phyloP scores from a whole-genome alignment of 2,888 invertebrate species.

The Rosalia funebris region DNA sequence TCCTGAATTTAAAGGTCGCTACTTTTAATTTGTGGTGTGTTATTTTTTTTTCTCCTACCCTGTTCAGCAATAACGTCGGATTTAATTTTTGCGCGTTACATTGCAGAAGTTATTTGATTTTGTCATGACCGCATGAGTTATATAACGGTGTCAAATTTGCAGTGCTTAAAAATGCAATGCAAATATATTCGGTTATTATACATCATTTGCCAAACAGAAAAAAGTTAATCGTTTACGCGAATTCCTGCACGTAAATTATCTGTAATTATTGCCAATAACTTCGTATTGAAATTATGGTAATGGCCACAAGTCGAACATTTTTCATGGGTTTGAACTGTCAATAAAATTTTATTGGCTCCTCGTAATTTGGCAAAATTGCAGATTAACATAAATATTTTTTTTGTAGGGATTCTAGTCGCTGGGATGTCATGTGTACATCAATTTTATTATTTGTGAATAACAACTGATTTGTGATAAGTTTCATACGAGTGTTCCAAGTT shows the following conservation, averaged over 20 bases:
- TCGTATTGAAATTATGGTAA: conserved; percentile 23
- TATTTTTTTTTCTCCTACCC: conserved; percentile 19
- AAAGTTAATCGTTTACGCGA: conserved; percentile 11
- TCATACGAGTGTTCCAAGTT: no score
- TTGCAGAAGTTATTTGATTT: conserved; percentile 26
- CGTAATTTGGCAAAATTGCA: neutral
- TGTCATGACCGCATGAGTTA: conserved; percentile 23
- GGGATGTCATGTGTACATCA: no score
- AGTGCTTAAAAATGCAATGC: conserved; percentile 17
- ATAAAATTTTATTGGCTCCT: conserved; percentile 21
- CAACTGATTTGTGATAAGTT: no score
- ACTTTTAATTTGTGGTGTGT: conserved; percentile 35
- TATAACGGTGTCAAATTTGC: conserved; percentile 17
- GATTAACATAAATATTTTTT: conserved; percentile 1
- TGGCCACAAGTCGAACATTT: conserved; percentile 8
- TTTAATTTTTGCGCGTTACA: conserved; percentile 12
- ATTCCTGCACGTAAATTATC: conserved; percentile 22
- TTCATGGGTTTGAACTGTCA: conserved; percentile 6
- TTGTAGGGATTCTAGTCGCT: no score
- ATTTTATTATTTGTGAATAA: no score
- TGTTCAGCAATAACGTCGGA: conserved; percentile 15
- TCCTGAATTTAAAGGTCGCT: conserved; percentile 51
- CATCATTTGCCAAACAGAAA: conserved; percentile 6
- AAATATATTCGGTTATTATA: conserved; percentile 22
- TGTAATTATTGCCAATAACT: conserved; percentile 24